A percentile compares a stretch with the other conserved stretches of the same genome.
phyloP scores from a whole-genome alignment of 2,797 vertebrate genomes.

The Hypotaenidia philippensis region DNA sequence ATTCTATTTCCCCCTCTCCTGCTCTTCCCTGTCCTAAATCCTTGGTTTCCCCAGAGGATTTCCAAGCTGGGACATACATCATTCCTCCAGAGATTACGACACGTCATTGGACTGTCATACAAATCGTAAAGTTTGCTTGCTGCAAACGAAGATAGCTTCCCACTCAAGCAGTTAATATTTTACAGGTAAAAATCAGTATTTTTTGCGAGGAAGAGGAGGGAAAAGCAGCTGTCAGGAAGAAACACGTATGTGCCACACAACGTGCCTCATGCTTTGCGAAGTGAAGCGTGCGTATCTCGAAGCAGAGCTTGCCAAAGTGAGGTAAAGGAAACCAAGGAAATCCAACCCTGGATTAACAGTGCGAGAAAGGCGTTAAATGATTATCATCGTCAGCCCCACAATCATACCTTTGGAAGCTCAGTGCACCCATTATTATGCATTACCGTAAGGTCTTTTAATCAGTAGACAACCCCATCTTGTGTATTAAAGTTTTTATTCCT shows the following conservation, averaged over 20 bases:
- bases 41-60: neutral
- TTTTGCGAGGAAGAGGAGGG: neutral
- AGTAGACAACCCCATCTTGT: slow-evolving; percentile 75
- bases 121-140: neutral
- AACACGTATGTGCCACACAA: neutral
- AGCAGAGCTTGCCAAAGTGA: neutral
- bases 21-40: neutral
- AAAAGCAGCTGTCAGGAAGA: neutral
- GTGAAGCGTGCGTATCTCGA: neutral
- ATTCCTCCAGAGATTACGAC: neutral
- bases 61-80: neutral
- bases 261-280: neutral
- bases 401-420: neutral
- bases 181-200: neutral
- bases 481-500: slow-evolving; percentile 85
- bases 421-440: neutral
- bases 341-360: neutral
- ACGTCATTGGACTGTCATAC: neutral
- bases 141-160: neutral
- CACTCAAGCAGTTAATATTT: neutral
- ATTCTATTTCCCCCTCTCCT: neutral
- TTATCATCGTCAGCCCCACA: neutral
- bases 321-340: neutral
- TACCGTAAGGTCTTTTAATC: slow-evolving; percentile 44
- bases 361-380: neutral